phyloP scores from a whole-genome alignment of 2,797 vertebrate species.

The Echiichthys vipera region DNA sequence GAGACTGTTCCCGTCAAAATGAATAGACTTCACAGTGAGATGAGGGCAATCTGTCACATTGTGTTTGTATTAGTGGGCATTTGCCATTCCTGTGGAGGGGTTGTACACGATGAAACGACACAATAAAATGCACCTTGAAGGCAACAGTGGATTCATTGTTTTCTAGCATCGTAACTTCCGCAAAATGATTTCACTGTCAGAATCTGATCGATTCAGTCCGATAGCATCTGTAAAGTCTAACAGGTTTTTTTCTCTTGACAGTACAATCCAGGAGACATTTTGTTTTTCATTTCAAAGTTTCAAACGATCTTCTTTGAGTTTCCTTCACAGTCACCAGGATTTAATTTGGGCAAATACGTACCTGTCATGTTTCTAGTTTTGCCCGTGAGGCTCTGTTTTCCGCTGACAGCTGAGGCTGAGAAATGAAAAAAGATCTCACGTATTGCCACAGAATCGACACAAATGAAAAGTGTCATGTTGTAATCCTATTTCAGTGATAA shows the following conservation, averaged over 20 bases:
- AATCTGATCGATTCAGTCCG: too few species aligned
- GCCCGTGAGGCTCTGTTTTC: neutral
- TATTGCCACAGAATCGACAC: slow-evolving; percentile 9
- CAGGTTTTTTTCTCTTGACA: neutral
- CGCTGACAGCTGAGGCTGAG: neutral
- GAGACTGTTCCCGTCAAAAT: slow-evolving; percentile 27
- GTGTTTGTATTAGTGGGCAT: slow-evolving; percentile 5
- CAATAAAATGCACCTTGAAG: neutral
- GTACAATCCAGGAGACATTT: neutral
- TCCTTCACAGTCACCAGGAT: slow-evolving; percentile 12
- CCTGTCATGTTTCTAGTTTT: slow-evolving; percentile 7
- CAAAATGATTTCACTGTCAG: too few species aligned
- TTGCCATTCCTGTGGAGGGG: neutral
- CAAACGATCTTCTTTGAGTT: neutral
- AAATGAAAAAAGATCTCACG: neutral
- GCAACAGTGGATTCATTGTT: too few species aligned
- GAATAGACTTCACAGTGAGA: neutral
- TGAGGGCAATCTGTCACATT: slow-evolving; percentile 29
- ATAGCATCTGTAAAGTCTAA: too few species aligned
- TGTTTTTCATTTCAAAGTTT: slow-evolving; percentile 18
- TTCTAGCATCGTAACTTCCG: too few species aligned
- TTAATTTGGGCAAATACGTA: slow-evolving; percentile 7
- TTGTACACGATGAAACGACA: neutral
- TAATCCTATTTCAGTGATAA: slow-evolving; percentile 22
- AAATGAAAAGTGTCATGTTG: slow-evolving; percentile 16